Evolutionary conservation across 2,797 vertebrate species (phyloP).

Genomic region (Neomorphus geoffroyi): DNA sequence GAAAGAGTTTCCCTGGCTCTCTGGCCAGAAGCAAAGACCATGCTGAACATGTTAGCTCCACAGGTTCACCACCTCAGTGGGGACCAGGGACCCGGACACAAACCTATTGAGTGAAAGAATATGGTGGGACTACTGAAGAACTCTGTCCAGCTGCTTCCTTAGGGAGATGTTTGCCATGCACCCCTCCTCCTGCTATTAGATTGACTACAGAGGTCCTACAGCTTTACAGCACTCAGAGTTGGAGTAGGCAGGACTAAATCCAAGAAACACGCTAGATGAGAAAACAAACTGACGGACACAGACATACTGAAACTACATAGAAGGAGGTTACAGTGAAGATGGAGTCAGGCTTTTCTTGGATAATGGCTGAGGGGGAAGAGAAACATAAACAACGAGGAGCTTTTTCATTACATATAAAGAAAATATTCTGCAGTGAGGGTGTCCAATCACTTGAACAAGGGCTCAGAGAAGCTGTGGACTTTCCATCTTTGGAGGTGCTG

Average conservation of each 20-base stretch:
- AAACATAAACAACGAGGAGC: neutral
- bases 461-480: neutral
- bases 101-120: accelerated
- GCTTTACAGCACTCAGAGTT: neutral
- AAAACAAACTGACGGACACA: neutral
- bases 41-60: neutral
- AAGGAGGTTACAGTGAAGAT: neutral
- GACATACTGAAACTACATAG: neutral
- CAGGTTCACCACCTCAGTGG: neutral
- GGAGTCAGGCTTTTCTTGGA: neutral
- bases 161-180: neutral
- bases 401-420: neutral
- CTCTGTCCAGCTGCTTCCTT: neutral
- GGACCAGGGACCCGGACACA: accelerated
- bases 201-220: neutral
- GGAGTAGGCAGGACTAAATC: neutral
- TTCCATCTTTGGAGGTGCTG: neutral
- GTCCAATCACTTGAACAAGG: neutral
- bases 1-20: neutral
- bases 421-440: neutral
- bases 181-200: neutral
- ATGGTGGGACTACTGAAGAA: neutral
- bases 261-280: neutral
- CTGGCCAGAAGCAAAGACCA: neutral
- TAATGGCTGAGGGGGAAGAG: neutral